These are phyloP conservation scores for Molothrus aeneus DNA, from an alignment of 2,797 vertebrate genomes.

Conservation along the genomic window DNA sequence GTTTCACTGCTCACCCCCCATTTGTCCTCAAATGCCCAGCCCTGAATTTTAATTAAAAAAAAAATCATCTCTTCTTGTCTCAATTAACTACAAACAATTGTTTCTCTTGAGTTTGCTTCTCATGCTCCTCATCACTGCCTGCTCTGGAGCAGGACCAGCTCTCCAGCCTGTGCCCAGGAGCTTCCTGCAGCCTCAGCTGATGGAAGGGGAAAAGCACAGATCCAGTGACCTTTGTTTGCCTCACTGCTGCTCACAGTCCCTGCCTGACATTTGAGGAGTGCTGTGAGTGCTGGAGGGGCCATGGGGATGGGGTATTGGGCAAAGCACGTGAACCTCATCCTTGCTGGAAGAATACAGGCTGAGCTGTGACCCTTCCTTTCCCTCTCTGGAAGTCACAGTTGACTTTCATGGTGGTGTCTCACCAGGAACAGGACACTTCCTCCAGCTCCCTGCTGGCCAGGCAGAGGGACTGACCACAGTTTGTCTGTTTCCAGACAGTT, in stretches of 20 bases:
- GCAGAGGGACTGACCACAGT: neutral
- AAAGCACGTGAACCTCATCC: neutral
- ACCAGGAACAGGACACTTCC: neutral
- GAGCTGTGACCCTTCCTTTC: neutral
- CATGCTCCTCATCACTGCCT: accelerated
- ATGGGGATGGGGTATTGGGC: neutral
- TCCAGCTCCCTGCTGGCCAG: neutral
- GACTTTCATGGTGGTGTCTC: accelerated
- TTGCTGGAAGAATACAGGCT: neutral
- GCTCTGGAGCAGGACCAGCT: neutral
- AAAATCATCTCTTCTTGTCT: neutral
- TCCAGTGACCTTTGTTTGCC: neutral
- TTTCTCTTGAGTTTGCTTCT: neutral
- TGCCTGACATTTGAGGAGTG: neutral
- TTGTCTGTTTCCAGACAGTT: neutral
- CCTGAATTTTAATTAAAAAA: neutral
- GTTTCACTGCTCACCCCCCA: neutral
- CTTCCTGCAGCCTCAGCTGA: neutral
- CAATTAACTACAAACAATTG: accelerated
- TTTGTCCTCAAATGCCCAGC: neutral
- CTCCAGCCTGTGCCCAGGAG: neutral
- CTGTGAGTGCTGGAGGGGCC: neutral
- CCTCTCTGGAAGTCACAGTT: neutral
- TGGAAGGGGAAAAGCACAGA: accelerated
- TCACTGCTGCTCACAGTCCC: neutral